phyloP scores from a whole-genome alignment of 2,888 invertebrate genomes.

The Tetropium fuscum region DNA sequence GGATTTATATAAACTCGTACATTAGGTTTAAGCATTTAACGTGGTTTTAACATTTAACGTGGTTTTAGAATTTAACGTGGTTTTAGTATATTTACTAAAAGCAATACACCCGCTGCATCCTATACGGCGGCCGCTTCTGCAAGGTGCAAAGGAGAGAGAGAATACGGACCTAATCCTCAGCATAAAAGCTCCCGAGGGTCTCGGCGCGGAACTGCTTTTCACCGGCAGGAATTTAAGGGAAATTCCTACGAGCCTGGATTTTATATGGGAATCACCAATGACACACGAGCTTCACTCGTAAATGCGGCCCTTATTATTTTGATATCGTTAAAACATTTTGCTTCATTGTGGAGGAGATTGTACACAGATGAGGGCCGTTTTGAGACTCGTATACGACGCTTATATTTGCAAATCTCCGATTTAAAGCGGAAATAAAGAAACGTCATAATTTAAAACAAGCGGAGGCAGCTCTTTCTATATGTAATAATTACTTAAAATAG shows the following conservation, averaged over 20 bases:
- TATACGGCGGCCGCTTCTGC: constrained; percentile 1
- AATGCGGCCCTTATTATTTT: constrained; percentile 55
- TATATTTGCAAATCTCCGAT: no score
- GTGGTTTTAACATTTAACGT: no score
- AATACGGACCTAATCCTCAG: constrained; percentile 46
- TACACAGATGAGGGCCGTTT: constrained; percentile 34
- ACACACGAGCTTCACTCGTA: constrained; percentile 51
- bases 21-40: no score
- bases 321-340: constrained; percentile 56
- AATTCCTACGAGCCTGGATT: constrained; percentile 46
- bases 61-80: no score
- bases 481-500: no score
- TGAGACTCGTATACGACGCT: constrained; percentile 2
- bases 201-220: constrained; percentile 44
- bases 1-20: no score
- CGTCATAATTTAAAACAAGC: no score
- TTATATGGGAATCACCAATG: constrained; percentile 54
- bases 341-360: constrained; percentile 46
- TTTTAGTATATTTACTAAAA: constrained; percentile 5
- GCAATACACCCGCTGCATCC: constrained; percentile 12
- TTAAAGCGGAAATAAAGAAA: no score
- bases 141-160: constrained; percentile 14
- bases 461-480: no score
- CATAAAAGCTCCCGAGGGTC: constrained; percentile 48
- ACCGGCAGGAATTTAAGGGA: constrained; percentile 45